Conservation (phyloP, 1,140 invertebrate species). For the Anastatus disparis region DNA sequence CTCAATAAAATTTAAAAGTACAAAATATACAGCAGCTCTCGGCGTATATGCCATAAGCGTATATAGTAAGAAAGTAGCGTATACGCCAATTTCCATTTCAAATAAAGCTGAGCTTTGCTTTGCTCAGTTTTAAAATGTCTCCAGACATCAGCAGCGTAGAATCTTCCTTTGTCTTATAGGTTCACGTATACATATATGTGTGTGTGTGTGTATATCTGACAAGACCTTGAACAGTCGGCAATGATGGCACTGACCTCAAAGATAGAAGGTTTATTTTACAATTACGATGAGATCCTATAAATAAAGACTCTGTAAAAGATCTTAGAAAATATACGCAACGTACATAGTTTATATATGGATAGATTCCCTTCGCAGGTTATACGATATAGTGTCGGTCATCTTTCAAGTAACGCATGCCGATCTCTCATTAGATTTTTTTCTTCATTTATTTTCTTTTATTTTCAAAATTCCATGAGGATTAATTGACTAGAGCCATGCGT, state of each 20-base stretch:
- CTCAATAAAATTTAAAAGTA: constrained; percentile 11
- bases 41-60: too few relatives aligned
- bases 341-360: too few relatives aligned
- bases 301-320: constrained; percentile 38
- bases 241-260: constrained; percentile 4
- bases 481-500: constrained; percentile 24
- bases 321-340: too few relatives aligned
- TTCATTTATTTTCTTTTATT: too few relatives aligned
- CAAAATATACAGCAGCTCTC: constrained; percentile 9
- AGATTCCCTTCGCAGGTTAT: too few relatives aligned
- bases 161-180: too few relatives aligned
- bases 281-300: constrained; percentile 47
- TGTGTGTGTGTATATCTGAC: too few relatives aligned
- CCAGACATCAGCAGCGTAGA: too few relatives aligned
- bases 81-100: constrained; percentile 6
- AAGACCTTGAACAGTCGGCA: neutral
- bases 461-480: constrained; percentile 36
- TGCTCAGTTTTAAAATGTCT: too few relatives aligned
- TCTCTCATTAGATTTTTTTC: constrained; percentile 52
- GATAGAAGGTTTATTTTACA: constrained; percentile 43
- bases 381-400: too few relatives aligned
- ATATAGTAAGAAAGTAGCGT: too few relatives aligned
- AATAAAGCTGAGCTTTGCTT: neutral
- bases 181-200: too few relatives aligned
- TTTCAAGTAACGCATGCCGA: constrained; percentile 34